phyloP scores from a whole-genome alignment of 2,113 vertebrate genomes.

The Charadrius vociferus region DNA sequence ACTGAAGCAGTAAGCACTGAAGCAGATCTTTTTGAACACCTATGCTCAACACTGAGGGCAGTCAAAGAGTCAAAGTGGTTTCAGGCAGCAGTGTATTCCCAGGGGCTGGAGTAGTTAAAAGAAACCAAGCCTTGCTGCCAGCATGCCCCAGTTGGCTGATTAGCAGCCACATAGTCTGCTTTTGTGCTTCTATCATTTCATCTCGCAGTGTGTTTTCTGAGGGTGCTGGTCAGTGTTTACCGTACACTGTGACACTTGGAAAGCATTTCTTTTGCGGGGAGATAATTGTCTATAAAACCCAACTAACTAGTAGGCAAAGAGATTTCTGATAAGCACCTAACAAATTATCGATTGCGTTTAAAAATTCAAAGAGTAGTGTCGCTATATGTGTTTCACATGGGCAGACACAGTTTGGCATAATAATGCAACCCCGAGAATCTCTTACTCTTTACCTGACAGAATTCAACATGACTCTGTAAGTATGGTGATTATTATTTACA shows the following conservation, averaged over 20 bases:
- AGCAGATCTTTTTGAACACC: not conserved
- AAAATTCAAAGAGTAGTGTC: not conserved
- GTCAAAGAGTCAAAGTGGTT: slow-evolving; percentile 40
- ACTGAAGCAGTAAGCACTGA: not conserved
- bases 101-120: not conserved
- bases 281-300: slow-evolving; percentile 38
- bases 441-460: not conserved
- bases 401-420: not conserved
- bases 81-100: slow-evolving; percentile 21
- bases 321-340: slow-evolving; percentile 1
- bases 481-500: not conserved
- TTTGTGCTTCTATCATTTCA: not conserved
- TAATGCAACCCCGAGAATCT: not conserved
- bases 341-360: slow-evolving; percentile 25
- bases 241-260: not conserved
- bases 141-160: slow-evolving; percentile 20
- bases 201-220: not conserved
- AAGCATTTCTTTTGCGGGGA: slow-evolving; percentile 14
- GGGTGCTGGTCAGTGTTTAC: slow-evolving; percentile 48
- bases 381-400: not conserved
- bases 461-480: not conserved
- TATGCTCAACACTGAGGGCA: slow-evolving; percentile 15
- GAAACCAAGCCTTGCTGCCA: not conserved
- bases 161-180: not conserved
- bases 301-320: not conserved